Base-by-base conservation (phyloP, 2,113 vertebrate genomes). In the Heterocephalus glaber region DNA sequence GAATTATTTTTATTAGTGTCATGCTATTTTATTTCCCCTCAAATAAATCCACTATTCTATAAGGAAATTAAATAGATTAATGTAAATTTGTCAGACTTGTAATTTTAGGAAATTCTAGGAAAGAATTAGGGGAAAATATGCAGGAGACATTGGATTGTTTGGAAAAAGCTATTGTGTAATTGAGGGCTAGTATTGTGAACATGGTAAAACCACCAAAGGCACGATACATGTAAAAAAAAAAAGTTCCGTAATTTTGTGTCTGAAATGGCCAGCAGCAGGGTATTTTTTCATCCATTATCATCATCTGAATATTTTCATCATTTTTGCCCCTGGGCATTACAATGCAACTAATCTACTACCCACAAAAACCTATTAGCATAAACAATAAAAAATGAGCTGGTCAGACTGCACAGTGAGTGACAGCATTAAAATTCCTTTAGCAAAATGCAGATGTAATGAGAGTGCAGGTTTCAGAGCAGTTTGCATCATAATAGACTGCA, bases 301-400 rank as follows among this genome's bases (percentile, higher is more conserved):
- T 95, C 65, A 58, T 44, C 17, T 56, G 89, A 96, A 94, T 97
- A 96, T 93, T 98, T 97, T 95, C 94, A 95, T 95, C 94, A 94
- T 6, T 9, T 38, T 91, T 96, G 86, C 96, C 72, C 52, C 44
- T 77, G 96, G 94, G 92, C 63, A 93, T 96, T 97, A 96, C 97
- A 97, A 97, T 97, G 91, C 87, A 95, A 92, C n/a, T 97, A 97
- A 96, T 86, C 83, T 61, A 94, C 74, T 56, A 72, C 82, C 91
- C 96, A 98, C 95, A 97, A 97, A n/a, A 97, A 96, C 7, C 83
- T 81, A 96, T 98, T 95, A 94, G 89, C 92, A 97, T 96, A 98
- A 98, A 97, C 89, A 98, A 83, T 95, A 96, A 98, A 97, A 97
- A 96, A 92, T 19, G 77, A 98, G 79, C 30, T 74, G 65, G 54